Percentiles rank a stretch among this genome's conserved stretches.
Conservation (phyloP, 1,140 invertebrate species). For the Condylostylus longicornis region DNA sequence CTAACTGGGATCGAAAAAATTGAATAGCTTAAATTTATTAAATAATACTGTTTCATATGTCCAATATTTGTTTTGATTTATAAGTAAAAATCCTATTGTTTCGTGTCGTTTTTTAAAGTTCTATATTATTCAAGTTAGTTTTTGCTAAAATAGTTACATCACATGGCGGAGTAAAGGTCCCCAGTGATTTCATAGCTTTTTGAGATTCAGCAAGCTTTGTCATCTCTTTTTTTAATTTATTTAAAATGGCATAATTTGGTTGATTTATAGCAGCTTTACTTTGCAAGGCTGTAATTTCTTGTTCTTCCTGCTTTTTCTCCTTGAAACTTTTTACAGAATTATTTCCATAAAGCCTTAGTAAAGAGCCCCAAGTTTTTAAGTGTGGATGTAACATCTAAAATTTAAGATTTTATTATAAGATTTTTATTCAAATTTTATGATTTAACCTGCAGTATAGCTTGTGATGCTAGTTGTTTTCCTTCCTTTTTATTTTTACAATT, state of each 20-base stretch:
- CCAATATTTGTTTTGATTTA: too few relatives aligned
- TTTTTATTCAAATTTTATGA: neutral
- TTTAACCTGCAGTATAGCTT: constrained; percentile 72
- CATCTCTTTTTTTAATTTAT: constrained; percentile 83
- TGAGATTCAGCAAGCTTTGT: constrained; percentile 53
- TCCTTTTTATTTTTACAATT: constrained; percentile 91
- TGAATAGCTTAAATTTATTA: too few relatives aligned
- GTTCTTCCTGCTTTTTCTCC: constrained; percentile 87
- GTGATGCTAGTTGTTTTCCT: constrained; percentile 91
- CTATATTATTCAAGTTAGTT: constrained; percentile 52
- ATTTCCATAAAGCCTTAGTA: constrained; percentile 84
- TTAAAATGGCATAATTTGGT: constrained; percentile 85
- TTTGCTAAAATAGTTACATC: constrained; percentile 50
- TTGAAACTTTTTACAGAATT: constrained; percentile 82
- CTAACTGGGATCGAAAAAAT: too few relatives aligned
- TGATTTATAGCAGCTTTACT: constrained; percentile 79
- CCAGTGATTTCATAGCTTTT: constrained; percentile 53
- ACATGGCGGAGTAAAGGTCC: constrained; percentile 49
- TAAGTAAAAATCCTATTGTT: too few relatives aligned
- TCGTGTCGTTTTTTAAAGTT: constrained; percentile 24
- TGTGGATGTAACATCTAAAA: constrained; percentile 70
- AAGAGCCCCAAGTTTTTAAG: constrained; percentile 85
- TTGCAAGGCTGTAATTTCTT: constrained; percentile 83
- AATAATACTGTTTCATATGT: too few relatives aligned
- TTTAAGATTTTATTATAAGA: neutral